Evolutionary conservation across 2,113 vertebrate species (phyloP).

Genomic region (Bubalus kerabau): DNA sequence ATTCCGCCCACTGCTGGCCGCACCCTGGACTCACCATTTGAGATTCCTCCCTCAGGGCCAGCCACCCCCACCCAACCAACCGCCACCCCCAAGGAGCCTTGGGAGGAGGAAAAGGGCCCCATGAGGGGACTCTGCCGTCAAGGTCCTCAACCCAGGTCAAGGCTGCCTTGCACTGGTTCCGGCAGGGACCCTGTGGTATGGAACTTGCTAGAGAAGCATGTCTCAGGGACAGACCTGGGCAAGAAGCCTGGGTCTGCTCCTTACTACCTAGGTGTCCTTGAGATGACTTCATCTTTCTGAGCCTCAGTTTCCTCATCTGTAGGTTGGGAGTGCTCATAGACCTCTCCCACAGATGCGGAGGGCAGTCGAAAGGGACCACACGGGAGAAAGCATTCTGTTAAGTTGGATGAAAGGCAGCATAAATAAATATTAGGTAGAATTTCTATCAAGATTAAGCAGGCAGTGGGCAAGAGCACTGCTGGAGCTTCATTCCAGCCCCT

Average conservation of each 20-base stretch:
- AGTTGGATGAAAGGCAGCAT: neutral
- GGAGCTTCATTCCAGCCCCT: neutral
- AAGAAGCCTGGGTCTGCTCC: neutral
- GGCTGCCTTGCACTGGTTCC: neutral
- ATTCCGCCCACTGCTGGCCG: slow-evolving; percentile 19
- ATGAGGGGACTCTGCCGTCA: neutral
- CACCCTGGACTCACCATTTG: slow-evolving; percentile 16
- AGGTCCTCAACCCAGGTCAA: neutral
- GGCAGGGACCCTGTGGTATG: neutral
- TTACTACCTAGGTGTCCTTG: neutral
- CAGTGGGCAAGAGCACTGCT: neutral
- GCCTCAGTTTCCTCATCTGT: neutral
- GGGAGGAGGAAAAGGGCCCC: neutral
- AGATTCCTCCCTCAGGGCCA: neutral
- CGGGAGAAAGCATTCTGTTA: neutral
- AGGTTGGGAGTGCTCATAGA: too few relatives aligned
- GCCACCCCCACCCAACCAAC: neutral
- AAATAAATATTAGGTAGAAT: neutral
- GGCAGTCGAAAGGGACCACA: neutral
- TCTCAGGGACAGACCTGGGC: neutral
- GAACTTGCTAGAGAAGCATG: neutral
- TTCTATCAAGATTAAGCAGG: neutral
- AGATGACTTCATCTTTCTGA: neutral
- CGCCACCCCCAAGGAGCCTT: neutral
- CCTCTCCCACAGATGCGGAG: too few relatives aligned